Base-by-base conservation (phyloP, 2,888 invertebrate species). In the Andrena dorsata region DNA sequence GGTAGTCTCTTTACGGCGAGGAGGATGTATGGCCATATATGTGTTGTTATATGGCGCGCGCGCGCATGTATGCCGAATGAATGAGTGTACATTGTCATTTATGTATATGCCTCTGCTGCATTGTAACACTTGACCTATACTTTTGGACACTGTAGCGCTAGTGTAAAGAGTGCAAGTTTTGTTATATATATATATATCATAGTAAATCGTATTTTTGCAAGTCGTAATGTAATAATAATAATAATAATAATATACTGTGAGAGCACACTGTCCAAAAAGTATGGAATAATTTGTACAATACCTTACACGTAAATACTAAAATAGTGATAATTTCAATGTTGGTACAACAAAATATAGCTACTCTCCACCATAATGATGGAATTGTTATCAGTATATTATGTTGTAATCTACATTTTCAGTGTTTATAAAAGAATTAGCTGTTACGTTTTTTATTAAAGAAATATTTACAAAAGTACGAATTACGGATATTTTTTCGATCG, bases 201-300 rank as follows among this genome's bases (percentile, higher is more conserved):
- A 91, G 89, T 89, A 89, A 89, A 86, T 89, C 84, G 86, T 92
- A 92, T 92, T 92, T 92, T 92, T 92, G 90, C 90, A 92, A 88
- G 87, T 88, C 85, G 75, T 89, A 91, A 88, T 86, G 86, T 89
- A 87, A 86, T 82, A 76, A 41, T 41, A 41, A 41, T 41, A 35
- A 35, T 35, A 41, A 41, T 41, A 16, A 41, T 41, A 83, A 83
- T 82, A 85, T 88, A 88, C 82, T 84, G 86, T 79, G 87, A 90
- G 90, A 90, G 90, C 90, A 87, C 92, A 90, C 88, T 93, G 92
- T 93, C 93, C 91, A 91, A 92, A 92, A 91, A 89, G 92, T 93
- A 92, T 92, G 90, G 90, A 92, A 90, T 90, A 89, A 92, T 92
- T 92, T 93, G 92, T 92, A 92, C 90, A 90, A 91, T 92, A 91